Evolutionary conservation across 2,888 invertebrate genomes (phyloP).

Genomic region (Apamea epomidion): DNA sequence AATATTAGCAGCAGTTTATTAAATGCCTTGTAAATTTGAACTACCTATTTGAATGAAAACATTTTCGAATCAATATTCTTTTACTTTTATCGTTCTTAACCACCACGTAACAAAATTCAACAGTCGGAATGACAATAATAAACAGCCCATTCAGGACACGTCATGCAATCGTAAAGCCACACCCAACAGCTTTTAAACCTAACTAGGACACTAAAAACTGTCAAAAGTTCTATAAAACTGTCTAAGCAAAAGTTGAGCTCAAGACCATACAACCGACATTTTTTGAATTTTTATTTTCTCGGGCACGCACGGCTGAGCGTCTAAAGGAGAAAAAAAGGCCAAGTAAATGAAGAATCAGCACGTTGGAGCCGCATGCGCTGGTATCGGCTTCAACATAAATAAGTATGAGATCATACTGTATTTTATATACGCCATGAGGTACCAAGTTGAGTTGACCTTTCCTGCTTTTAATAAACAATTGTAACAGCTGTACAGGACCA

Average conservation of each 20-base stretch:
- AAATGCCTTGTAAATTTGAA: neutral
- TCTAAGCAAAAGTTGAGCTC: constrained; percentile 3
- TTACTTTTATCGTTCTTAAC: neutral
- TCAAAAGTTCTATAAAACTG: constrained; percentile 22
- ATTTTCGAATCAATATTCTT: neutral
- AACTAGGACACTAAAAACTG: constrained; percentile 11
- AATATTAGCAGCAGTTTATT: neutral
- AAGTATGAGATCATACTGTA: constrained; percentile 71
- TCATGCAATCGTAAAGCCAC: constrained; percentile 41
- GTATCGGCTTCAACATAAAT: constrained; percentile 66
- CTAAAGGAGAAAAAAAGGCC: constrained; percentile 30
- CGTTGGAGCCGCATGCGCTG: constrained; percentile 53
- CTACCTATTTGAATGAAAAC: neutral
- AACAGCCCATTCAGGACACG: constrained; percentile 17
- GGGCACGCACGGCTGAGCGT: constrained; percentile 18
- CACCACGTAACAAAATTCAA: neutral
- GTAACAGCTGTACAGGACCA: constrained; percentile 12
- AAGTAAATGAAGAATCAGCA: constrained; percentile 49
- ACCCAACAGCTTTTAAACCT: constrained; percentile 4
- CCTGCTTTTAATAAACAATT: constrained; percentile 43
- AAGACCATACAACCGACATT: constrained; percentile 17
- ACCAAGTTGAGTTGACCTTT: constrained; percentile 62
- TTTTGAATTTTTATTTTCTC: constrained; percentile 33
- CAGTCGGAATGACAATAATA: neutral
- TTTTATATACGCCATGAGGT: constrained; percentile 42